These are phyloP conservation scores for Dolichotis patagonum DNA, from an alignment of 2,113 vertebrate genomes.

Conservation along the genomic window DNA sequence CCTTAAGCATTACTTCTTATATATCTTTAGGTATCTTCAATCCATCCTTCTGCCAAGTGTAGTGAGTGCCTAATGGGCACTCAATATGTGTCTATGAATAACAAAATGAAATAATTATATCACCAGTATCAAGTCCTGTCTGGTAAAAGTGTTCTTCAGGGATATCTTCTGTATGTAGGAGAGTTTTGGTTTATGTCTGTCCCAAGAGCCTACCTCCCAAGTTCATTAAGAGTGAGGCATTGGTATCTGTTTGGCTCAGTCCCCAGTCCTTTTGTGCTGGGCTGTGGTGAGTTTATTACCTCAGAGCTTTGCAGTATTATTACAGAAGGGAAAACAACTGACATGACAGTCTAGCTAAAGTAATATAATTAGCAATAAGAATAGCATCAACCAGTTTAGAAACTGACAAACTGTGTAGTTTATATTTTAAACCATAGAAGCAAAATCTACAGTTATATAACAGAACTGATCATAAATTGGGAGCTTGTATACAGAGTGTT, in stretches of 20 bases:
- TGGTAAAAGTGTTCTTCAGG: not conserved
- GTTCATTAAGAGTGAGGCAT: not conserved
- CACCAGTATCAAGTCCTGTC: not conserved
- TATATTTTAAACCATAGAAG: not conserved
- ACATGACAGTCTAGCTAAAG: not conserved
- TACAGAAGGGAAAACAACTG: not conserved
- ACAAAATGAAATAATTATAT: not conserved
- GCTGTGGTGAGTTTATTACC: not conserved
- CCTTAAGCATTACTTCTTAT: not conserved
- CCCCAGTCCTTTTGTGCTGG: not conserved
- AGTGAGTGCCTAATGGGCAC: not conserved
- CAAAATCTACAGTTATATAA: not conserved
- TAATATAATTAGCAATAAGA: not conserved
- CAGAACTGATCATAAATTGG: not conserved
- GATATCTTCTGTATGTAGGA: not conserved
- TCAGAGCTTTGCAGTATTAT: not conserved
- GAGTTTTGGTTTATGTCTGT: not conserved
- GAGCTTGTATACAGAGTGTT: not conserved
- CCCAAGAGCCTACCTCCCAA: not conserved
- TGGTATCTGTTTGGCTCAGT: not conserved
- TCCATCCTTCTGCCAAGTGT: not conserved
- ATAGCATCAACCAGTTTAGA: not conserved
- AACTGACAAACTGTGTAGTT: not conserved
- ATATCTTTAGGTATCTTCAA: not conserved
- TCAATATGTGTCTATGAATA: not conserved